Evolutionary conservation across 2,888 invertebrate species (phyloP).

Genomic region (Podotricha telesiphe): DNA sequence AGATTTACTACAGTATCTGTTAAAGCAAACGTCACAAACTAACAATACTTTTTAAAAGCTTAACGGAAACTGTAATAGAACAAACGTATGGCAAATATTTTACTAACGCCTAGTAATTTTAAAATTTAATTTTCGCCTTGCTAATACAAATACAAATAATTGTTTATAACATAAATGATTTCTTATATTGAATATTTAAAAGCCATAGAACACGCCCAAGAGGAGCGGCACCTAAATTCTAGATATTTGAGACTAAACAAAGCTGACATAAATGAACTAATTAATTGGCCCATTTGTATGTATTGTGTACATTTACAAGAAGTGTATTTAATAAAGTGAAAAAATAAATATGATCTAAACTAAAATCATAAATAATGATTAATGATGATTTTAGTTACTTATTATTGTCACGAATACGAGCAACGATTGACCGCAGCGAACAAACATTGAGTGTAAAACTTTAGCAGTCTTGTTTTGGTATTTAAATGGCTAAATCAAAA

Average conservation of each 20-base stretch:
- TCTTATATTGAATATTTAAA: too few relatives aligned
- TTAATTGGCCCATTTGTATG: neutral
- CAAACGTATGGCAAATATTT: too few relatives aligned
- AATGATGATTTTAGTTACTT: neutral
- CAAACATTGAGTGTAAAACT: neutral
- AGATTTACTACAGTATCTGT: too few relatives aligned
- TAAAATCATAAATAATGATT: neutral
- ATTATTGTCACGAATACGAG: neutral
- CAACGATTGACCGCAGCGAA: neutral
- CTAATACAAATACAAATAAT: too few relatives aligned
- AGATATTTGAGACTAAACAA: neutral
- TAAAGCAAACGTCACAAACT: too few relatives aligned
- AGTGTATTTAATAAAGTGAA: neutral
- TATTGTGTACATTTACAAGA: neutral
- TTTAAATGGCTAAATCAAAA: too few relatives aligned
- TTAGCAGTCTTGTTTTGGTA: too few relatives aligned
- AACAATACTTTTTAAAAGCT: too few relatives aligned
- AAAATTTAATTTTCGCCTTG: too few relatives aligned
- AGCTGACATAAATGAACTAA: conserved; percentile 1
- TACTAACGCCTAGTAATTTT: too few relatives aligned
- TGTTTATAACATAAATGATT: too few relatives aligned
- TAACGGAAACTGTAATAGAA: too few relatives aligned
- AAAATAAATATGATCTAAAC: neutral
- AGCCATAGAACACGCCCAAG: neutral
- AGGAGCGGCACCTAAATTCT: neutral